A percentile compares a stretch with the other conserved stretches of the same genome.
These are phyloP conservation scores for Manis pentadactyla DNA, from an alignment of 2,797 vertebrate species.

Conservation along the genomic window DNA sequence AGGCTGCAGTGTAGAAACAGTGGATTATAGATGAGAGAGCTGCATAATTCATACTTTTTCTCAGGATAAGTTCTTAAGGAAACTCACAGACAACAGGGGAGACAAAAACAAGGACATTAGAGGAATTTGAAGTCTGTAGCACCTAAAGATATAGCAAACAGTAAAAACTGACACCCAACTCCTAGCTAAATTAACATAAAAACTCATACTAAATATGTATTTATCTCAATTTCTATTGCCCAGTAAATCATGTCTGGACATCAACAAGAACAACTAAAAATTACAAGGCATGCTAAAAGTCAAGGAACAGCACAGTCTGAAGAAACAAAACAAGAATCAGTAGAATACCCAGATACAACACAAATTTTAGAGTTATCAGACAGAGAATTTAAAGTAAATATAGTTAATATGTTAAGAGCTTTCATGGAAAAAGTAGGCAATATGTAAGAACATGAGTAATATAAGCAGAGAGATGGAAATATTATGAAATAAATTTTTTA, in stretches of 20 bases:
- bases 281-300: not conserved
- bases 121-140: not conserved
- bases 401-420: not conserved
- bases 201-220: not conserved
- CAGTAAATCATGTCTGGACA: not conserved
- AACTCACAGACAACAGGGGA: not conserved
- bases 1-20: not conserved
- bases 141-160: not conserved
- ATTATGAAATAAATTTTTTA: not conserved
- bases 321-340: not conserved
- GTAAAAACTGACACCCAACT: not conserved
- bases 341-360: not conserved
- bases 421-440: not conserved
- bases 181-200: not conserved
- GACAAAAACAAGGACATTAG: not conserved
- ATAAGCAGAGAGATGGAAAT: not conserved
- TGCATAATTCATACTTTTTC: not conserved
- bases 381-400: not conserved
- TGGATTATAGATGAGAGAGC: not conserved
- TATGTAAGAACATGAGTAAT: not conserved
- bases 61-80: not conserved
- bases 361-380: not conserved
- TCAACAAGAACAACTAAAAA: not conserved
- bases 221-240: not conserved
- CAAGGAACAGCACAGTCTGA: not conserved